Evolutionary conservation across 1,140 invertebrate species (phyloP).

Genomic region (Dolichoris vasculosae): DNA sequence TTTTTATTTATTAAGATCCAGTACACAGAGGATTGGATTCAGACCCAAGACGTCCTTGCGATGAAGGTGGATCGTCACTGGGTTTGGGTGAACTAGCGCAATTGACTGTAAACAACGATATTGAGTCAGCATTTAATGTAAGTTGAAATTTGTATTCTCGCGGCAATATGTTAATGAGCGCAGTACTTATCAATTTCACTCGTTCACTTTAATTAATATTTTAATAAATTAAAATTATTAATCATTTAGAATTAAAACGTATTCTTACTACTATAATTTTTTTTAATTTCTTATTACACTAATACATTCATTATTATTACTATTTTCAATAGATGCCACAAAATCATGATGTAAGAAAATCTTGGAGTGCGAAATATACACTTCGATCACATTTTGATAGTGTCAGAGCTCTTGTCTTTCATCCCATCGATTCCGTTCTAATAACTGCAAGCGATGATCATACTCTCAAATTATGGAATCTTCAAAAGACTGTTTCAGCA

Average conservation of each 20-base stretch:
- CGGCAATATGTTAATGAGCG: neutral
- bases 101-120: slow-evolving; percentile 97
- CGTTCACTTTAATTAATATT: neutral
- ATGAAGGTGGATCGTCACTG: slow-evolving; percentile 88
- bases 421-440: slow-evolving; percentile 96
- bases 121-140: slow-evolving; percentile 93
- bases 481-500: slow-evolving; percentile 96
- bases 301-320: slow-evolving; percentile 15
- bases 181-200: neutral
- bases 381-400: slow-evolving; percentile 98
- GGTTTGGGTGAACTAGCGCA: slow-evolving; percentile 96
- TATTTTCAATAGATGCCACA: slow-evolving; percentile 77
- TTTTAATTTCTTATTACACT: neutral
- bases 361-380: slow-evolving; percentile 98
- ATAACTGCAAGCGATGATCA: slow-evolving; percentile 99
- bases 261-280: neutral
- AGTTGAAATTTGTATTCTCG: slow-evolving; percentile 64
- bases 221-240: neutral
- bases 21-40: slow-evolving; percentile 62
- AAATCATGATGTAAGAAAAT: slow-evolving; percentile 94
- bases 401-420: slow-evolving; percentile 96
- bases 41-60: slow-evolving; percentile 74
- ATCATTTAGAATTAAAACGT: slow-evolving; percentile 2
- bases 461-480: slow-evolving; percentile 98
- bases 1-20: slow-evolving; percentile 56